These are phyloP conservation scores for Drosophila vallismaia DNA, from an alignment of 2,888 invertebrate genomes.

Conservation along the genomic window DNA sequence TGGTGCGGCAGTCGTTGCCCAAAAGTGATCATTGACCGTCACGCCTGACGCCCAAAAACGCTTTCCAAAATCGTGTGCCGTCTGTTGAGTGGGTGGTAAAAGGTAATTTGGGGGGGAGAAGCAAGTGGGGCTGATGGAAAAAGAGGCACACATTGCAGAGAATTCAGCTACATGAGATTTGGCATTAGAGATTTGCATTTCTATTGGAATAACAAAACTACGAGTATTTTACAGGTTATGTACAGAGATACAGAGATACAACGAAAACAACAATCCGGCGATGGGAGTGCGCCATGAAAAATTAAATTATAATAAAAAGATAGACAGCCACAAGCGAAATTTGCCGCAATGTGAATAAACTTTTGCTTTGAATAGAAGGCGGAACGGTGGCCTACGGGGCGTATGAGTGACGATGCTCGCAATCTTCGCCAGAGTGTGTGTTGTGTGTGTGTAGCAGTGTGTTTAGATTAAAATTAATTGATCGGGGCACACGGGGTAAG, in stretches of 20 bases:
- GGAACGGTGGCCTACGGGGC: conserved; percentile 50
- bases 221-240: conserved; percentile 17
- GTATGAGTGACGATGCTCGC: conserved; percentile 59
- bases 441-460: conserved; percentile 27
- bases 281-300: conserved; percentile 37
- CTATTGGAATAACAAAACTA: conserved; percentile 23
- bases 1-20: conserved; percentile 18
- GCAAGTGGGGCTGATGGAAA: not conserved
- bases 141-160: conserved; percentile 5
- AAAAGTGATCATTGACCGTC: conserved; percentile 78
- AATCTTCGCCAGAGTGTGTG: conserved; percentile 5
- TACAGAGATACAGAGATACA: conserved; percentile 5
- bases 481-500: conserved; percentile 42
- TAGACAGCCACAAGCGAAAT: conserved; percentile 8
- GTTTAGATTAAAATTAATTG: conserved; percentile 67
- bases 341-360: conserved; percentile 71
- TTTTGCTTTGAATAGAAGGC: conserved; percentile 56
- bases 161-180: conserved; percentile 18
- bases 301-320: conserved; percentile 39
- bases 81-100: conserved; percentile 54
- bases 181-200: conserved; percentile 37
- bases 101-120: not conserved
- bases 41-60: conserved; percentile 67
- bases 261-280: not conserved
- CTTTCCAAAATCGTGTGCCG: conserved; percentile 76